Percentiles rank a stretch among this genome's conserved stretches.
Conservation (phyloP, 1,140 invertebrate genomes). For the Eufriesea mexicana region DNA sequence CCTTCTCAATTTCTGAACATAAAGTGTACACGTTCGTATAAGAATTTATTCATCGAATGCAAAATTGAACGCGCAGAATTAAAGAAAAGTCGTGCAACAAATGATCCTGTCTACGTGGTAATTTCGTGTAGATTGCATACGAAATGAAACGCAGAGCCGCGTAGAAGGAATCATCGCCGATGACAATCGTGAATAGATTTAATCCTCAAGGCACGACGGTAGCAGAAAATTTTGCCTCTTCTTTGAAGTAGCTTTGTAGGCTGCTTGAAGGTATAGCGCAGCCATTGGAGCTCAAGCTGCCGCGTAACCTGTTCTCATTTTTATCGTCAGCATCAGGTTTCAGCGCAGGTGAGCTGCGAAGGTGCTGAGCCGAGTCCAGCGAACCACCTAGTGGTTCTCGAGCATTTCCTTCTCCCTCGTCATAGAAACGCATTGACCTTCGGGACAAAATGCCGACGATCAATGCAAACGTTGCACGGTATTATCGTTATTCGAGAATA, state of each 20-base stretch:
- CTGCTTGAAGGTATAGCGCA: slow-evolving; percentile 52
- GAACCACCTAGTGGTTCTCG: slow-evolving; percentile 62
- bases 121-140: neutral
- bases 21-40: neutral
- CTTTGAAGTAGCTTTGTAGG: slow-evolving; percentile 50
- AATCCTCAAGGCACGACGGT: slow-evolving; percentile 15
- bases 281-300: slow-evolving; percentile 62
- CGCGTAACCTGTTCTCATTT: slow-evolving; percentile 81
- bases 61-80: neutral
- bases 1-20: neutral
- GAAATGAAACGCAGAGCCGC: neutral
- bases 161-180: neutral
- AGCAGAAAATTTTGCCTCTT: slow-evolving; percentile 51
- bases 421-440: slow-evolving; percentile 72
- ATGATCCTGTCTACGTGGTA: neutral
- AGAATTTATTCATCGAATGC: neutral
- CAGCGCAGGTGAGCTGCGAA: slow-evolving; percentile 77
- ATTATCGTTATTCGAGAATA: slow-evolving; percentile 27
- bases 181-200: neutral
- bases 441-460: slow-evolving; percentile 47
- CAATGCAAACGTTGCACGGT: slow-evolving; percentile 11
- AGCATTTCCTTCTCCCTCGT: slow-evolving; percentile 63
- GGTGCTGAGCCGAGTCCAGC: slow-evolving; percentile 67
- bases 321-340: slow-evolving; percentile 80
- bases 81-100: too few relatives aligned